Conservation (phyloP, 2,888 invertebrate species). For the Chouioia cunea region DNA sequence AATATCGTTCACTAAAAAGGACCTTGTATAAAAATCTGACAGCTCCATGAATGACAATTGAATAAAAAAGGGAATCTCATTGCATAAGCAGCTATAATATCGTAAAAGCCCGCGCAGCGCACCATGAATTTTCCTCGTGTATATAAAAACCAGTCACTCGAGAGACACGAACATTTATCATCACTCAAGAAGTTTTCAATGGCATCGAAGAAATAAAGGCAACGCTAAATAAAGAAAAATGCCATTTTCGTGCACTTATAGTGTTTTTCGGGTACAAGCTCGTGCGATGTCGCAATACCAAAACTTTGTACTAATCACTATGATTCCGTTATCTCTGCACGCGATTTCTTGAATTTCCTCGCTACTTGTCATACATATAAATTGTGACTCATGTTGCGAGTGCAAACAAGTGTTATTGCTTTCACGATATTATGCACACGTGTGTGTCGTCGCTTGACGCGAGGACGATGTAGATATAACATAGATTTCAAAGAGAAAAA, state of each 20-base stretch:
- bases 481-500: too few species aligned
- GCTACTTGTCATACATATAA: too few species aligned
- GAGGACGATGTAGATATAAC: too few species aligned
- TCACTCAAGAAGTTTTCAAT: background rate
- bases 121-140: background rate
- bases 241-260: constrained; percentile 22
- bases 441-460: too few species aligned
- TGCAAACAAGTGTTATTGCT: too few species aligned
- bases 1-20: background rate
- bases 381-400: too few species aligned
- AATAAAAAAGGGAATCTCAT: constrained; percentile 3
- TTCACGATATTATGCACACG: too few species aligned
- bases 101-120: background rate
- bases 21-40: constrained; percentile 10
- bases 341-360: too few species aligned
- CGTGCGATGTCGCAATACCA: too few species aligned
- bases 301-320: too few species aligned
- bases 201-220: constrained; percentile 27
- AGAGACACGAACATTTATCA: background rate
- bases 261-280: too few species aligned
- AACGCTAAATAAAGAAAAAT: constrained; percentile 42
- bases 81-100: constrained; percentile 4
- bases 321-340: too few species aligned
- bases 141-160: constrained; percentile 9
- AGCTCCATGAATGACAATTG: background rate